Evolutionary conservation across 2,888 invertebrate species (phyloP), one percentile per base, ranked within the genome.

Genomic region (Chrysopilus asiliformis): DNA sequence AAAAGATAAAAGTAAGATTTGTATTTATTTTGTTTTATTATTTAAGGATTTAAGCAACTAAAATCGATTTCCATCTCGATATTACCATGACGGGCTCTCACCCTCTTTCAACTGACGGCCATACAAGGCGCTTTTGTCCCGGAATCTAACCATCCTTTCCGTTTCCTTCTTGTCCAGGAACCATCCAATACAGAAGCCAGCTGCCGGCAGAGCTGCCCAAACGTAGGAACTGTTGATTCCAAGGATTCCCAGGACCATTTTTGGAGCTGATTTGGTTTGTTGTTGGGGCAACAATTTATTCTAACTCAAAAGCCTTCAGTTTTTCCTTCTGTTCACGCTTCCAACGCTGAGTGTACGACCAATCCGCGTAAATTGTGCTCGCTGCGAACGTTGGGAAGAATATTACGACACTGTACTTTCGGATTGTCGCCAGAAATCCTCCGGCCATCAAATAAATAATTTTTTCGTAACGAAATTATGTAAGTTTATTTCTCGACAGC

Each of bases 41-140:
- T n/a, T n/a, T n/a, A n/a, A n/a, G n/a, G n/a, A n/a, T n/a, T n/a
- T n/a, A n/a, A n/a, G n/a, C n/a, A n/a, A n/a, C n/a, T n/a, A n/a
- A n/a, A n/a, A n/a, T n/a, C n/a, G n/a, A n/a, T n/a, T 22, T 22
- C 22, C 22, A 22, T 22, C 7, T 22, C 7, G 7, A 8, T 22
- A 22, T 49, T 50, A 62, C 87, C 86, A 87, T 9, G 79, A 72
- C 38, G 85, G 86, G 47, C 66, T 54, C 41, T 79, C 76, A 6
- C 75, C 79, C 44, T 72, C 70, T 47, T 74, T 72, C 2, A 74
- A 63, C 26, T 55, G 62, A 39, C 78, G 68, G 15, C 80, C 82
- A 54, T 77, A 89, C 25, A 89, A 61, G 32, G 76, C 72, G 51
- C 85, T 85, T 56, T 79, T 85, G 54, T 89, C 87, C 41, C 86